Evolutionary conservation across 1,140 invertebrate genomes (phyloP), one percentile per base, ranked within the genome.

Genomic region (Drosophila novamexicana): DNA sequence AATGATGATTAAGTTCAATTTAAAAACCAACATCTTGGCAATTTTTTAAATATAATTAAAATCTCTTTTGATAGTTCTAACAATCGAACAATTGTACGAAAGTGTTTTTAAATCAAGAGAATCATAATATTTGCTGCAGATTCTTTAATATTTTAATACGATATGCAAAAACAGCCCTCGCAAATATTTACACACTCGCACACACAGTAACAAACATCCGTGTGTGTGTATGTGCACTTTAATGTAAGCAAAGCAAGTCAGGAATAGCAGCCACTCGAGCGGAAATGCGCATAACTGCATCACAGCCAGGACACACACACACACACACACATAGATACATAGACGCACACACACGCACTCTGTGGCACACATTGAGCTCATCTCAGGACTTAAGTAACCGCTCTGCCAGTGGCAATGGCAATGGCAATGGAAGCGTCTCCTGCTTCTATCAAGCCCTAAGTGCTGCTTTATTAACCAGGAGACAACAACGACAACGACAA

Each of bases 211-310:
- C 49, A 7, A 29, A 10, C n/a, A 4, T 14, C 36, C 39, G n/a
- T 18, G 10, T 56, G 6, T 18, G 18, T 75, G 59, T 64, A 65
- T 73, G 45, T 72, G 78, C 42, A 71, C 72, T 81, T 72, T 76
- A 62, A 77, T 79, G 81, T 83, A 83, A 83, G 81, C 76, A 83
- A 79, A 83, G 64, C 82, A 84, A 79, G 81, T 76, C 76, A 76
- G 66, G 50, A 59, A 63, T 74, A 29, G 73, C 74, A 84, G 66
- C 81, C 79, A 79, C 77, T 84, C 77, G 83, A 52, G 76, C 81
- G 81, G 77, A 84, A 84, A 84, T 84, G 81, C 74, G 81, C 81
- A 83, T 83, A 83, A 83, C 81, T 83, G 81, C 81, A 84, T 84
- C 81, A 84, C 68, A 67, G 68, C 67, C 80, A 71, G 49, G 56